These are phyloP conservation scores for Calypte anna DNA, from an alignment of 2,113 vertebrate species.

Conservation along the genomic window DNA sequence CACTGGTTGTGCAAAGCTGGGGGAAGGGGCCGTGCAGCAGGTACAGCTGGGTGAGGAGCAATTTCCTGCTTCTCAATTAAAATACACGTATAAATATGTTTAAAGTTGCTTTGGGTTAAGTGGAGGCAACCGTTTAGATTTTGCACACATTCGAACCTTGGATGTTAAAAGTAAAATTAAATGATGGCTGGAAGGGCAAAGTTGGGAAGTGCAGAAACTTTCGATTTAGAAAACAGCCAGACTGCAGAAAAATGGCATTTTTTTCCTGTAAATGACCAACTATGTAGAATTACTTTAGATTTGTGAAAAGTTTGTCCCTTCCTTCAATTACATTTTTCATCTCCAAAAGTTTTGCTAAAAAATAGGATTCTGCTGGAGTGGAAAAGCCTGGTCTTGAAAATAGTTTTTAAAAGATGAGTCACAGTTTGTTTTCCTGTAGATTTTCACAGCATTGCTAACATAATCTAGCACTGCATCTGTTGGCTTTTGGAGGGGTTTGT, in stretches of 20 bases:
- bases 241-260: not conserved
- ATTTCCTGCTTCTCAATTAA: constrained; percentile 50
- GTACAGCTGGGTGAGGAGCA: not conserved
- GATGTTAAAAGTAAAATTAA: not conserved
- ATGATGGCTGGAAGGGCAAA: not conserved
- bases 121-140: not conserved
- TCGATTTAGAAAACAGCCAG: not conserved
- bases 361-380: not conserved
- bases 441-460: constrained; percentile 21
- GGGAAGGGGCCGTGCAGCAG: not conserved
- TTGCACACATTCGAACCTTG: not conserved
- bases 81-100: not conserved
- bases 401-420: not conserved
- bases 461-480: constrained; percentile 7
- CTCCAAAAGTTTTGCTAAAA: not conserved
- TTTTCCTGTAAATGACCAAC: not conserved
- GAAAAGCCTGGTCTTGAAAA: not conserved
- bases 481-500: not conserved
- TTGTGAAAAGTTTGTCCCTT: not conserved
- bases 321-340: not conserved
- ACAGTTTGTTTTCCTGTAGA: constrained; percentile 45
- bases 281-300: not conserved
- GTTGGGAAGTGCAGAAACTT: not conserved
- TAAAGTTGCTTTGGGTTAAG: not conserved
- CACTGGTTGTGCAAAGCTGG: not conserved